Evolutionary conservation across 1,140 invertebrate species (phyloP), one percentile per base, ranked within the genome.

Genomic region (Drosophila parabipectinata): DNA sequence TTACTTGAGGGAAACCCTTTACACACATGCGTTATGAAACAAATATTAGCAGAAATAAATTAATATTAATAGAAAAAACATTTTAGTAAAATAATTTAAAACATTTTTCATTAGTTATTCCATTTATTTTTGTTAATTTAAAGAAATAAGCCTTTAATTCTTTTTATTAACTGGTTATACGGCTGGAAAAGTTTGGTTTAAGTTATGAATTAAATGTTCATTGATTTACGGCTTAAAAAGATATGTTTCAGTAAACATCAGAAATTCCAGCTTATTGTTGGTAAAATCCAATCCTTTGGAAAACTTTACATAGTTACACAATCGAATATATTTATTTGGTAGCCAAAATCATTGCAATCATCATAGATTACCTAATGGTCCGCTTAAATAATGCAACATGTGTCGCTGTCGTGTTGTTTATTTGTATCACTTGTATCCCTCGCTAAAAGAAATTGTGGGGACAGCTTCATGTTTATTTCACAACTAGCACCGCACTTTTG

Each of bases 351-450:
- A 47, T 41, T 50, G 12, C 34, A 57, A 37, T 67, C 66, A 53
- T 41, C 50, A 66, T 32, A 52, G 60, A 68, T 85, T 85, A 85
- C 39, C 74, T 82, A 85, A 85, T 85, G 63, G 52, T 62, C 18
- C 39, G 8, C 24, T 57, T 85, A 73, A 85, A 85, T 82, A 85
- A 85, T 85, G 78, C 74, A 85, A 62, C 72, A 78, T 55, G 74
- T 82, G 82, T 85, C 71, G 78, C 51, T 21, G 56, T 44, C 44
- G 67, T 52, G 41, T 30, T 53, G 34, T 72, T 30, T 32, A 48
- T 72, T 37, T 55, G 39, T 55, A 61, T 51, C 72, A 81, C 69
- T 75, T 24, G 63, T 59, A 81, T 81, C 82, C 79, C 48, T 41
- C 59, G 57, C 60, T 66, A 55, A 82, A 85, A 78, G 69, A 85